Evolutionary conservation across 2,888 invertebrate species (phyloP).

Genomic region (Eueremaeus valkanovi): DNA sequence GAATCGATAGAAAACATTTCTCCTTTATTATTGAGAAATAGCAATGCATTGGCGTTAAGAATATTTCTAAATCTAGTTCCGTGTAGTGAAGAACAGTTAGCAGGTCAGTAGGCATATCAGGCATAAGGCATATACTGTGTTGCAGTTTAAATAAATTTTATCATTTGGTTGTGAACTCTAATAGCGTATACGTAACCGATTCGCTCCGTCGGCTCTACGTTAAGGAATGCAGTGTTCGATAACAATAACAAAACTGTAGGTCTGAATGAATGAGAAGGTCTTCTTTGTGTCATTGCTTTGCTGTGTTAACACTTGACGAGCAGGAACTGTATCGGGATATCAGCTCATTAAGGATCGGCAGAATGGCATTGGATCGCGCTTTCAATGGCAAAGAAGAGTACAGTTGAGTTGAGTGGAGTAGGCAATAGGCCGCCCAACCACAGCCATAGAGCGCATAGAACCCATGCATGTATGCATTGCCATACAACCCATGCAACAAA

Average conservation of each 20-base stretch:
- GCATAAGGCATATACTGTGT: no score
- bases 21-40: no score
- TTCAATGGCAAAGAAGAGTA: no score
- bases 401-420: no score
- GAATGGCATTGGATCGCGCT: background rate
- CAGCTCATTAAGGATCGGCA: background rate
- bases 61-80: no score
- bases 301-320: background rate
- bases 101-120: slow-evolving; percentile 15
- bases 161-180: slow-evolving; percentile 17
- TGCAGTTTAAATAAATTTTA: background rate
- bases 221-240: slow-evolving; percentile 27
- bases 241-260: background rate
- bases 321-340: slow-evolving; percentile 38
- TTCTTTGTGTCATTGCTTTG: slow-evolving; percentile 35
- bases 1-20: no score
- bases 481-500: no score
- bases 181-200: slow-evolving; percentile 32
- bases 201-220: background rate
- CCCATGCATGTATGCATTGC: no score
- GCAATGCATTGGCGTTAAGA: no score
- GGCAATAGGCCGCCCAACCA: no score
- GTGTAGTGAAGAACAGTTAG: background rate
- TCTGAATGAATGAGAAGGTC: background rate
- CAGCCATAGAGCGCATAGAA: no score